phyloP scores from a whole-genome alignment of 2,113 vertebrate genomes.

The Clupea harengus region DNA sequence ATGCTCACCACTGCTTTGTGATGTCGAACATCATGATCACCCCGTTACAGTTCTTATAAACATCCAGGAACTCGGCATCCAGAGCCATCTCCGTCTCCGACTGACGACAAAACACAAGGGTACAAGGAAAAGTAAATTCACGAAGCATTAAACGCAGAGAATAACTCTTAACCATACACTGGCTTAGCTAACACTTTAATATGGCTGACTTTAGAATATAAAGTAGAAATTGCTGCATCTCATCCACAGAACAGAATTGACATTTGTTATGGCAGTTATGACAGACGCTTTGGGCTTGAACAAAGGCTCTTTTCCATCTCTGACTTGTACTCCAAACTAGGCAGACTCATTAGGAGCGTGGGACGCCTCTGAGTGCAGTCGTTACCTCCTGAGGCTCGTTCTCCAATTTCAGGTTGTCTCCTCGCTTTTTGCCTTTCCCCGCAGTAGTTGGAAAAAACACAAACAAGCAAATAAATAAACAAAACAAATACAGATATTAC shows the following conservation, averaged over 20 bases:
- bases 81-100: constrained; percentile 79
- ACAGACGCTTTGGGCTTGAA: not conserved
- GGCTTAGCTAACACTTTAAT: not conserved
- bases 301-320: not conserved
- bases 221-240: not conserved
- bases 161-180: not conserved
- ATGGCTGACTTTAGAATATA: not conserved
- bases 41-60: constrained; percentile 84
- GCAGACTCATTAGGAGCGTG: not conserved
- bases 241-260: not conserved
- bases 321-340: not conserved
- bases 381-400: constrained; percentile 85
- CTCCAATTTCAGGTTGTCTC: constrained; percentile 82
- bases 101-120: constrained; percentile 51
- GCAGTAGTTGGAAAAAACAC: constrained; percentile 39
- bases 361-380: not conserved
- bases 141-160: not conserved
- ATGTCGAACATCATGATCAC: constrained; percentile 92
- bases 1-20: constrained; percentile 84
- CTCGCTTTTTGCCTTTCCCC: constrained; percentile 84
- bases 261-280: not conserved
- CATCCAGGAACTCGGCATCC: constrained; percentile 85
- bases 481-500: not conserved
- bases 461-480: not conserved
- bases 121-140: not conserved